Conservation (phyloP, 1,140 invertebrate species). For the Leptinotarsa undecemlineata region DNA sequence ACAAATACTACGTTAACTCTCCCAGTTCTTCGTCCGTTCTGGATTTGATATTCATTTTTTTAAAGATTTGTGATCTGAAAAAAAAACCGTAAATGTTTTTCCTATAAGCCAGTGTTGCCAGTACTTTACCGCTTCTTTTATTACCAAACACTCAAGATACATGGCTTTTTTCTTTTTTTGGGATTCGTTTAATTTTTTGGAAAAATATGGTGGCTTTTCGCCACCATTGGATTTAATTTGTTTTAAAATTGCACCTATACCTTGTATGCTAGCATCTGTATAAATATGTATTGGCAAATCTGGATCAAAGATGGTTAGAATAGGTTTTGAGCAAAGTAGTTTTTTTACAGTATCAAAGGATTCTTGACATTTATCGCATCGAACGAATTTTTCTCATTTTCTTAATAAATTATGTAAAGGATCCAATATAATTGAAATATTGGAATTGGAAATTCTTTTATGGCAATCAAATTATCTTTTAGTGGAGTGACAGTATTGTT, state of each 20-base stretch:
- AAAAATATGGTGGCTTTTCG: conserved; percentile 48
- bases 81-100: conserved; percentile 52
- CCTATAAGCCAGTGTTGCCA: conserved; percentile 54
- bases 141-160: conserved; percentile 52
- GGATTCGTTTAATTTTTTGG: conserved; percentile 49
- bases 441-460: too few relatives aligned
- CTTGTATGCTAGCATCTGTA: conserved; percentile 41
- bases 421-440: conserved; percentile 36
- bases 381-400: conserved; percentile 29
- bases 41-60: conserved; percentile 53
- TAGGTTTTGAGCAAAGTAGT: not conserved
- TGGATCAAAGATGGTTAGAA: not conserved
- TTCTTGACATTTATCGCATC: not conserved
- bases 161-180: conserved; percentile 52
- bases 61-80: conserved; percentile 54
- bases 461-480: too few relatives aligned
- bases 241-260: conserved; percentile 53
- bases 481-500: too few relatives aligned
- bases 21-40: conserved; percentile 50
- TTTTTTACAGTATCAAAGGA: conserved; percentile 26
- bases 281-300: conserved; percentile 33
- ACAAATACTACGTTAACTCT: conserved; percentile 51
- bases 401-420: conserved; percentile 27
- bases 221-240: conserved; percentile 39
- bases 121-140: conserved; percentile 54